Conservation (phyloP, 1,140 invertebrate genomes). For the Diorhabda carinulata region DNA sequence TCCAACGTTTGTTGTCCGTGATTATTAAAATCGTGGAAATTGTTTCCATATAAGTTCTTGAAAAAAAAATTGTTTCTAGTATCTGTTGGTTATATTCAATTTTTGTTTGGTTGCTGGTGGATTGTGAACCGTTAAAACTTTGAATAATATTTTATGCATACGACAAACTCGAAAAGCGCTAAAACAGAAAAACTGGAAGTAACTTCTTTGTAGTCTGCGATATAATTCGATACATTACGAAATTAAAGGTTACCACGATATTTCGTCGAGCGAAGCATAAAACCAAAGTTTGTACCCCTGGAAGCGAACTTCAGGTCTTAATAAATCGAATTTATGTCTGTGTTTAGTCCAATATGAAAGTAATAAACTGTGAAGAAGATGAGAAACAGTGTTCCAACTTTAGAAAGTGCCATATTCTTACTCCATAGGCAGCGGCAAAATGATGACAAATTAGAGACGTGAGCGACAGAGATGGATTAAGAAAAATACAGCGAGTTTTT, state of each 20-base stretch:
- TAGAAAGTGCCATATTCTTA: conserved; percentile 8
- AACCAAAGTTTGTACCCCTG: conserved; percentile 12
- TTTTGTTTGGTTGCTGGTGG: too few species aligned
- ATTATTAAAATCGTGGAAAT: too few species aligned
- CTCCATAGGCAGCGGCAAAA: neutral
- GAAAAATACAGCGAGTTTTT: too few species aligned
- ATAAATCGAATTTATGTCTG: conserved; percentile 13
- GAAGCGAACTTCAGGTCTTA: conserved; percentile 8
- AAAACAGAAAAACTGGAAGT: neutral
- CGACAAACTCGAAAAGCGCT: neutral
- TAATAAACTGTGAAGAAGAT: conserved; percentile 10
- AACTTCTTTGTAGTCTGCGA: neutral
- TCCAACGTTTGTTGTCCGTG: too few species aligned
- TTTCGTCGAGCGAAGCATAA: conserved; percentile 10
- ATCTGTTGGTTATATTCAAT: too few species aligned
- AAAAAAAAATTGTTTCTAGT: too few species aligned
- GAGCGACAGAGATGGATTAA: neutral
- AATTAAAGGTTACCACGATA: conserved; percentile 14
- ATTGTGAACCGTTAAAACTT: neutral
- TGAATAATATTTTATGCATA: conserved; percentile 3
- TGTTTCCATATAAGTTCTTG: too few species aligned
- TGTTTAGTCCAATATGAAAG: conserved; percentile 16
- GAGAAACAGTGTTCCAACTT: neutral
- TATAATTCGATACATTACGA: conserved; percentile 1
- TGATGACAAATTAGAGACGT: neutral